Conservation (phyloP, 2,797 vertebrate genomes). For the Nyctalus aviator region DNA sequence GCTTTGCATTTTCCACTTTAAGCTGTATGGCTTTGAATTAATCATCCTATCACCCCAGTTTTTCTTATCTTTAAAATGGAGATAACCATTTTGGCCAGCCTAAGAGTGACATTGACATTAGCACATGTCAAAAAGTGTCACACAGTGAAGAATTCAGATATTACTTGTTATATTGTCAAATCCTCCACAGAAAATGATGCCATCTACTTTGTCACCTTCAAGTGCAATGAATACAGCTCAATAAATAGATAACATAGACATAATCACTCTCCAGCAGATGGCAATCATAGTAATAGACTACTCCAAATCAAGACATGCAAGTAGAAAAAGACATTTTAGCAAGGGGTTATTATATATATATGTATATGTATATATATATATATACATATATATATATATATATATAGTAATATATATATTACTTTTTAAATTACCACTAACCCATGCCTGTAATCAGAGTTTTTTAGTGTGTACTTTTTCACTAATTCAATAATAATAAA, state of each 20-base stretch:
- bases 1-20: not conserved
- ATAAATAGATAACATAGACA: not conserved
- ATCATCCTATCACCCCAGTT: not conserved
- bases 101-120: not conserved
- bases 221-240: not conserved
- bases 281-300: not conserved
- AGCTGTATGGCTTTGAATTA: not conserved
- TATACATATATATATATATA: too few relatives aligned
- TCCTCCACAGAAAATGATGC: not conserved
- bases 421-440: conserved; percentile 27
- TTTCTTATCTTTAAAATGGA: conserved; percentile 61
- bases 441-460: not conserved
- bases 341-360: not conserved
- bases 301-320: not conserved
- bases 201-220: not conserved
- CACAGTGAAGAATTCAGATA: not conserved
- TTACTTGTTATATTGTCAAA: conserved; percentile 11
- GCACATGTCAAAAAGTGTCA: not conserved
- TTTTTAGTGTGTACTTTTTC: not conserved
- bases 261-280: not conserved
- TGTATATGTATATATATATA: too few relatives aligned
- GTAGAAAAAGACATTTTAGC: not conserved
- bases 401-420: not conserved
- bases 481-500: not conserved
- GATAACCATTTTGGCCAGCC: not conserved